Evolutionary conservation across 2,797 vertebrate genomes (phyloP), one percentile per base, ranked within the genome.

Genomic region (Acanthurus tractus): DNA sequence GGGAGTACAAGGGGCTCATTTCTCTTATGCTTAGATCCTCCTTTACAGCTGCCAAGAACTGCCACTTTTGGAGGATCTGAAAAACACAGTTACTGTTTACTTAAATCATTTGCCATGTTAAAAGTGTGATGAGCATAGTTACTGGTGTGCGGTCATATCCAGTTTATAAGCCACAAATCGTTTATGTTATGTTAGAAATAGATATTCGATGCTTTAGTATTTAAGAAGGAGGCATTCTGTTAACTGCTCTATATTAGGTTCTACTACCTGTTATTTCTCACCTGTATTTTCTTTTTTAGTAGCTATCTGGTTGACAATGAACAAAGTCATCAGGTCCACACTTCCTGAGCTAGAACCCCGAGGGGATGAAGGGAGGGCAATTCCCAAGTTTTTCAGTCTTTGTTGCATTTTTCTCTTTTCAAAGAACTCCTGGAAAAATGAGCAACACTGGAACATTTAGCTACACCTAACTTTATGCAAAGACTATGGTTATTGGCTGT

Each of bases 241-340:
- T 3, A 29, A 29, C 25, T 29, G 25, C 25, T 4, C 25, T 29
- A 29, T 29, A 29, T 29, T 4, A 36, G 11, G 3, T 18, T 54
- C 3, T 34, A 14, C 4, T 6, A 34, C 10, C 2, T 45, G n/a
- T n/a, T 11, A 18, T 81, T 63, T 40, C 93, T 95, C 91, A 98
- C 97, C 94, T 36, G 74, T 77, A 38, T 48, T 87, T 22, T 94
- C 88, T 85, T 97, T 98, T 82, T 96, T 97, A 64, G 93, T 81
- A 44, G 97, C 94, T 77, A 99, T 97, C 91, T 97, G 96, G 88
- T 98, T 97, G 82, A 97, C 97, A 61, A 99, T 94, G 79, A 97
- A 96, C 0, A 99, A 78, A 25, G 96, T 97, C 67, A 99, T 87
- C 56, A 99, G 94, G 86, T 99, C 98, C 93, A 97, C 95, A 84